Base-by-base conservation (phyloP, 1,140 invertebrate genomes). In the Neuroterus valhalla region DNA sequence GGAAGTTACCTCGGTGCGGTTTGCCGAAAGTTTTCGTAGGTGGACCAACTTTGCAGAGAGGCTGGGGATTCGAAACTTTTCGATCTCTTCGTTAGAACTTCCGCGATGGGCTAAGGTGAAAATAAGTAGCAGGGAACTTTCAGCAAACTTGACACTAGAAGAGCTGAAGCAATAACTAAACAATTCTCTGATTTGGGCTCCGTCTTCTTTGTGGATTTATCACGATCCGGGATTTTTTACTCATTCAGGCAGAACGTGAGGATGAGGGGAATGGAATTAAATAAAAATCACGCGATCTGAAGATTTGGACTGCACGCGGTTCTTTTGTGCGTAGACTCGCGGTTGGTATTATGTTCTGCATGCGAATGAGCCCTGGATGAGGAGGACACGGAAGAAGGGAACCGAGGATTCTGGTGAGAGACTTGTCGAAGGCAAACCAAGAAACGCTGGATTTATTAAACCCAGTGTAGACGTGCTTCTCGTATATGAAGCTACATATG, bases 391-490 rank as follows among this genome's bases (percentile, higher is more conserved):
- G 72, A 74, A 78, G 78, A 78, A 68, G 70, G 72, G 71, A 73
- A 76, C n/a, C n/a, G 42, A 75, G 71, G 83, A 78, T 79, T 79
- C 79, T 62, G 71, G 71, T 69, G 70, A 75, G 72, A 80, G 79
- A 79, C 66, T 78, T 77, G 83, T 76, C 85, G 79, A 81, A 78
- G 76, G 78, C 74, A 71, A 77, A 76, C 78, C 81, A 81, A 85
- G 83, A 85, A 87, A 85, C 84, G 69, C 83, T 83, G 86, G 84
- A 85, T 87, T 86, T 87, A 86, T 87, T 87, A 87, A 86, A 87
- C 82, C 77, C 81, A 81, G 77, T 82, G 79, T 69, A 78, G 79
- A 84, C 84, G 80, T 81, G 81, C 78, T 76, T 46, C 43, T 46
- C 17, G 68, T 62, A 31, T 6, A 62, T 62, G 55, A 31, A 55